phyloP scores from a whole-genome alignment of 2,888 invertebrate genomes.

The Junonia oenone region DNA sequence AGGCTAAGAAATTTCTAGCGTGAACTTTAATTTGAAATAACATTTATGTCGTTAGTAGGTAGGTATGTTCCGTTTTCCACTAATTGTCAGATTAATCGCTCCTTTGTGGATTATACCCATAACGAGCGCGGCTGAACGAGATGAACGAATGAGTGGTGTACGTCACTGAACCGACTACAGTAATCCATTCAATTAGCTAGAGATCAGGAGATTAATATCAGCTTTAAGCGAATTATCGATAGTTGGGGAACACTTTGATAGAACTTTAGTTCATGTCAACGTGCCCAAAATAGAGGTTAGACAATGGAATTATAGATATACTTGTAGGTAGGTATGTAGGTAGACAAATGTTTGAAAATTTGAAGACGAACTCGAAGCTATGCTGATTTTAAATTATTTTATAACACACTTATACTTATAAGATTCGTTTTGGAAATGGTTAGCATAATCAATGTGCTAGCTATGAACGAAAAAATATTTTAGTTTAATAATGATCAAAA shows the following conservation, averaged over 20 bases:
- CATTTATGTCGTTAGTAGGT: not conserved
- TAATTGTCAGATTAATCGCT: not conserved
- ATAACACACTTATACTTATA: no score
- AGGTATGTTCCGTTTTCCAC: not conserved
- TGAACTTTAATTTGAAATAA: not conserved
- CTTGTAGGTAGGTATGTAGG: no score
- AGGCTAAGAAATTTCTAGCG: not conserved
- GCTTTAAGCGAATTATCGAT: slow-evolving; percentile 2
- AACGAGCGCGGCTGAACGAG: not conserved
- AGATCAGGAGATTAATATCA: slow-evolving; percentile 5
- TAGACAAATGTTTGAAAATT: not conserved
- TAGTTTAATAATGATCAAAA: no score
- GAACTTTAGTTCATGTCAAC: not conserved
- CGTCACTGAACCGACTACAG: slow-evolving; percentile 9
- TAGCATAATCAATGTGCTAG: no score
- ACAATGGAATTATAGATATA: not conserved
- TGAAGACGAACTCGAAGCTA: no score
- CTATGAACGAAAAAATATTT: no score
- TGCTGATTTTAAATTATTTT: no score
- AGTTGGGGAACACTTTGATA: not conserved
- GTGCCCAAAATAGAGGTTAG: not conserved
- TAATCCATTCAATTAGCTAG: slow-evolving; percentile 14
- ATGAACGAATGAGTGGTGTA: slow-evolving; percentile 1
- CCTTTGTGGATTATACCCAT: not conserved
- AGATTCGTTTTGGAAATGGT: no score